A percentile compares a stretch with the other conserved stretches of the same genome.
These are phyloP conservation scores for Bursaphelenchus mucronatus DNA, from an alignment of 1,140 invertebrate genomes.

Conservation along the genomic window DNA sequence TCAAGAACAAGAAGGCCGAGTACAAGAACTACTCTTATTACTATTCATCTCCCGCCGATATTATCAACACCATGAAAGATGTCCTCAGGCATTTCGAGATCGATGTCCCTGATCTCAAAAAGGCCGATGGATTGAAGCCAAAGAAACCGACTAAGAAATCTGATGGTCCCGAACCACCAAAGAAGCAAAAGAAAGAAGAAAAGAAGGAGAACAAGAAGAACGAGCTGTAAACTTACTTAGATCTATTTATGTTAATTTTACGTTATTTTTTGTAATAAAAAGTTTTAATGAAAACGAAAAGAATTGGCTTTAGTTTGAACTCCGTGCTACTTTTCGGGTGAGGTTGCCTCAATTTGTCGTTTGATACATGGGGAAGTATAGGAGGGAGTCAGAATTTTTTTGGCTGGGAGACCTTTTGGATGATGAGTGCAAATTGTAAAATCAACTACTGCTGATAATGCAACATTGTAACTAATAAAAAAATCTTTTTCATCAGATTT, in stretches of 20 bases:
- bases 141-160: conserved; percentile 49
- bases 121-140: conserved; percentile 57
- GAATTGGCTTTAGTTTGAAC: conserved; percentile 16
- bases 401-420: no score
- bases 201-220: conserved; percentile 28
- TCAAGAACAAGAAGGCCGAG: conserved; percentile 61
- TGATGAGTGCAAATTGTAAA: no score
- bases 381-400: no score
- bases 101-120: conserved; percentile 52
- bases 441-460: no score
- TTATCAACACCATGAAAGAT: conserved; percentile 60
- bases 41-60: conserved; percentile 58
- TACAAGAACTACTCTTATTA: conserved; percentile 61
- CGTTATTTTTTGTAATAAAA: conserved; percentile 6
- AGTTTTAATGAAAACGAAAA: conserved; percentile 16
- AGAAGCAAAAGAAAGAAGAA: conserved; percentile 39
- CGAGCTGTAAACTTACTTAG: conserved; percentile 21
- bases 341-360: no score
- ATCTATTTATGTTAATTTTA: neutral
- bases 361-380: no score
- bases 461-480: no score
- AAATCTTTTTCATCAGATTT: no score
- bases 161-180: conserved; percentile 29
- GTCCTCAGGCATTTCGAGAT: conserved; percentile 53
- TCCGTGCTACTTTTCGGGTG: no score